These are phyloP conservation scores for Peromyscus leucopus DNA, from an alignment of 2,113 vertebrate genomes.

Conservation along the genomic window DNA sequence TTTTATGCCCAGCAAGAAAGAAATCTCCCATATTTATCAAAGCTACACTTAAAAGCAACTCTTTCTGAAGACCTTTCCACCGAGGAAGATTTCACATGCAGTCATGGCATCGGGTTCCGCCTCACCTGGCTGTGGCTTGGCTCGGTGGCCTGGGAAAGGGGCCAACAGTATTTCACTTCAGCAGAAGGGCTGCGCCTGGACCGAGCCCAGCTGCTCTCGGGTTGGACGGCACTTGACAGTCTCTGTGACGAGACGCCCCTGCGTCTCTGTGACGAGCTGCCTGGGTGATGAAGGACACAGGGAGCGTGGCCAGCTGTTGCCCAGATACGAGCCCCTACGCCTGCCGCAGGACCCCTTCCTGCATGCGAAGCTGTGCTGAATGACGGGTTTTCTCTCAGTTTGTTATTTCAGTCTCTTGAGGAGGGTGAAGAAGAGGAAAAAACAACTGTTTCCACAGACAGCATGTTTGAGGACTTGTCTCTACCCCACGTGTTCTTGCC, in stretches of 20 bases:
- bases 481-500: not conserved
- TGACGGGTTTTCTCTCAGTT: not conserved
- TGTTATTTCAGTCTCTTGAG: not conserved
- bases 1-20: not conserved
- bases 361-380: not conserved
- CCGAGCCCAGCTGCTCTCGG: too few species aligned
- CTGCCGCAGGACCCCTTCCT: not conserved
- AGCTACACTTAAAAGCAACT: not conserved
- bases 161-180: not conserved
- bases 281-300: not conserved
- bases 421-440: conserved; percentile 23
- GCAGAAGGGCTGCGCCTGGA: not conserved
- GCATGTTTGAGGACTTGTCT: not conserved
- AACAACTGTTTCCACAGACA: conserved; percentile 6
- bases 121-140: not conserved
- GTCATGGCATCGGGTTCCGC: not conserved
- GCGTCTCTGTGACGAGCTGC: not conserved
- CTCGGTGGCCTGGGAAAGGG: not conserved
- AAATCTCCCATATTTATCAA: conserved; percentile 29
- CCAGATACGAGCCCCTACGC: not conserved
- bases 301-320: not conserved
- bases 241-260: not conserved
- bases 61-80: not conserved
- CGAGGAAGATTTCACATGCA: not conserved
- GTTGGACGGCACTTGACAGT: rapidly evolving